These are phyloP conservation scores for Drosophila rubida DNA, from an alignment of 2,888 invertebrate species.

Conservation along the genomic window DNA sequence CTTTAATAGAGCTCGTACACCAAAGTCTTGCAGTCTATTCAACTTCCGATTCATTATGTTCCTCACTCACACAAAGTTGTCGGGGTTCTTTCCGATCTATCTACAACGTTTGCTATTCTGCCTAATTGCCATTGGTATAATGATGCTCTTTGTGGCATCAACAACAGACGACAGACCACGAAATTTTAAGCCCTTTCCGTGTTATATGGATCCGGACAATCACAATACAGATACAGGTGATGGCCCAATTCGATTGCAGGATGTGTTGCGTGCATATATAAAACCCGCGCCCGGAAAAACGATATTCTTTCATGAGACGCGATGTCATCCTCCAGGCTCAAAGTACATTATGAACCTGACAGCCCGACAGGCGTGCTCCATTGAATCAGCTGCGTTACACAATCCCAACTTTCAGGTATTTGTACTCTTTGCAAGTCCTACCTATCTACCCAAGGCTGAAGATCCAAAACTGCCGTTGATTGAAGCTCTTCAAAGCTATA, in stretches of 20 bases:
- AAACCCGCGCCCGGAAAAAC: slow-evolving; percentile 76
- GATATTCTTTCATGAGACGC: slow-evolving; percentile 83
- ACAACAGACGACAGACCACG: not conserved
- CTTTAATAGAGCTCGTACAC: not conserved
- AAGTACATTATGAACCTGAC: slow-evolving; percentile 53
- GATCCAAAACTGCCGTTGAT: slow-evolving; percentile 41
- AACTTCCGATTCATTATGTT: not conserved
- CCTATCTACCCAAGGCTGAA: slow-evolving; percentile 25
- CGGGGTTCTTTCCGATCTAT: not conserved
- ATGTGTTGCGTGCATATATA: slow-evolving; percentile 68
- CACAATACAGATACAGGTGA: not conserved
- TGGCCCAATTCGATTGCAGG: slow-evolving; percentile 48
- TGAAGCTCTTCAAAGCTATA: slow-evolving; percentile 71
- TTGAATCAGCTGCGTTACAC: slow-evolving; percentile 80
- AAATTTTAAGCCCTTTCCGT: not conserved
- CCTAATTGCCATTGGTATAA: not conserved
- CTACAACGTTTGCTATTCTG: not conserved
- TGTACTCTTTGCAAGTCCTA: slow-evolving; percentile 79
- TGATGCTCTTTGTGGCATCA: not conserved
- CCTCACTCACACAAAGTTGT: not conserved
- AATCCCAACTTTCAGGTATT: slow-evolving; percentile 79
- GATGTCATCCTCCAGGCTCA: not conserved
- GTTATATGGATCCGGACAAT: not conserved
- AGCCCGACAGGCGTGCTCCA: slow-evolving; percentile 80
- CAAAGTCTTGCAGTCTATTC: not conserved